Evolutionary conservation across 2,797 vertebrate species (phyloP), one percentile per base, ranked within the genome.

Genomic region (Buceros bicornis): DNA sequence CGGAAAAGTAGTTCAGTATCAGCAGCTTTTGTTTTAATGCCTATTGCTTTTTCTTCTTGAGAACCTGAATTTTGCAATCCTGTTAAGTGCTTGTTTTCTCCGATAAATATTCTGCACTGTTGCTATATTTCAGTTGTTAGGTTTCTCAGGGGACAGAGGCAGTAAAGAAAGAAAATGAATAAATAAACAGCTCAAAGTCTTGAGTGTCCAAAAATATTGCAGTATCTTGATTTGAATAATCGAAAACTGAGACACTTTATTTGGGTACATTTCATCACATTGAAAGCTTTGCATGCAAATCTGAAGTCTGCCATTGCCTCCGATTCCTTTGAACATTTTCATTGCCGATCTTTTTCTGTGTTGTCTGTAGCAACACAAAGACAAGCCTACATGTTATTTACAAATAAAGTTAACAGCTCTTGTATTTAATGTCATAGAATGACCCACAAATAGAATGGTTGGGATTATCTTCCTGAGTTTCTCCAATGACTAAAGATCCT

Each of bases 171-270:
- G 85, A 95, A 97, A 95, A 96, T 93, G 85, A 97, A 97, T 97
- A 97, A 97, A 97, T 96, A 97, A 98, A 96, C 93, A 95, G 80
- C 65, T 96, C 91, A 92, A 92, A 94, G 91, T 89, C 91, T 97
- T 90, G 73, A 95, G 57, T 91, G 91, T 92, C 86, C 91, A 94
- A 95, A 96, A 92, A 95, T 93, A 90, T 96, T 97, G 88, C 90
- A 58, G 79, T 82, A 84, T 96, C 94, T 97, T 96, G 58, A 90
- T 94, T 74, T 94, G 87, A 97, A 96, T 96, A 95, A 95, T 95
- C 83, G 2, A 92, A 86, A 96, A 96, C 83, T 93, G 94, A 42
- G 42, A 91, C 77, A 51, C 54, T 96, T 89, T 96, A 96, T 97
- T 97, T 96, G 90, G 81, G 69, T 94, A 96, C 89, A 93, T 93